Base-by-base conservation (phyloP, 2,888 invertebrate genomes). In the Drosophila parthenogenetica region DNA sequence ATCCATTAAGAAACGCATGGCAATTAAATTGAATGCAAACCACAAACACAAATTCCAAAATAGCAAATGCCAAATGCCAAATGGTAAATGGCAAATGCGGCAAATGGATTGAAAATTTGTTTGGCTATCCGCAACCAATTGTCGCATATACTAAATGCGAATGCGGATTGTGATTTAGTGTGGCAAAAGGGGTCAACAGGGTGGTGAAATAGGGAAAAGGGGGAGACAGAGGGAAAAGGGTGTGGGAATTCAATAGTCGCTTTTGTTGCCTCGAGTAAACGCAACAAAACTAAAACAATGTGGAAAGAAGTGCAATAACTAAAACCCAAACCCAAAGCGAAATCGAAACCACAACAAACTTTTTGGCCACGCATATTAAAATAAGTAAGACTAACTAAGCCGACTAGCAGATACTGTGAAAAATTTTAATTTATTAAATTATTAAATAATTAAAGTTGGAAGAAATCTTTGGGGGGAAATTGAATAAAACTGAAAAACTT, bases 21-120 rank as follows among this genome's bases (percentile, higher is more conserved):
- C 69, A 83, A 84, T 75, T 77, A 75, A 87, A 81, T 78, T 59
- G 71, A 72, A 65, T 81, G 59, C 68, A 55, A 68, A 74, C 84
- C 87, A 65, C 81, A 87, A 78, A 65, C 50, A 63, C 72, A 62
- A 67, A 73, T 58, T 29, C 29, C 72, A 61, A 57, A 69, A 55
- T 62, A n/a, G 62, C 53, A 77, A 73, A 61, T 79, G 65, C 50
- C 66, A 58, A 76, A 73, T 58, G 11, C 29, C 62, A 62, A 64
- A 70, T 70, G n/a, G 19, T 58, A 68, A 64, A 70, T 70, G 19
- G 4, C 29, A 77, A 73, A 61, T 79, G 72, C 50, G 69, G 48
- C 77, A 67, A 87, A 68, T 58, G 63, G 65, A 58, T 59, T 63
- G 61, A 49, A 61, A 48, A 61, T 64, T 69, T 48, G 66, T 67